These are phyloP conservation scores for Prosopocoilus inquinatus DNA, from an alignment of 2,888 invertebrate genomes.

Conservation along the genomic window DNA sequence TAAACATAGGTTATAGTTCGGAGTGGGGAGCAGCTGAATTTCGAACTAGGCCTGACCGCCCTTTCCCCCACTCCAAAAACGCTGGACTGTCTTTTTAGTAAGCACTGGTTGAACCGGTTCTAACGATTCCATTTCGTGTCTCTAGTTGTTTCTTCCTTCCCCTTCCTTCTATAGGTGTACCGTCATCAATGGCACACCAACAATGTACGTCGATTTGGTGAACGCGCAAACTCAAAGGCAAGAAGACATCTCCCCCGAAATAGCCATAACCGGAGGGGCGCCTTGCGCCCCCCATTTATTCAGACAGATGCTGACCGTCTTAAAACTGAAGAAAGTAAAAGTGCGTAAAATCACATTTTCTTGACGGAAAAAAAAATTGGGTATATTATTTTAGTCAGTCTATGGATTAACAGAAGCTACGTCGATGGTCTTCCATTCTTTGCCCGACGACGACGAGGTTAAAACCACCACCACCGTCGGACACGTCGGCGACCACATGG, in stretches of 20 bases:
- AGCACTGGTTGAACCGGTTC: no score
- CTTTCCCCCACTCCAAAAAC: no score
- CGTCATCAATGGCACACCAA: constrained; percentile 75
- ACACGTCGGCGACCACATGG: constrained; percentile 56
- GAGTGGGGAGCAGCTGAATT: no score
- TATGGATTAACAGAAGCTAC: constrained; percentile 63
- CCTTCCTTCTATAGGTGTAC: constrained; percentile 59
- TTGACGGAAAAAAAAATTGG: no score
- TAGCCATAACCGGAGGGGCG: constrained; percentile 72
- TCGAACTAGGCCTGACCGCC: no score
- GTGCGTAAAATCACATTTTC: constrained; percentile 38
- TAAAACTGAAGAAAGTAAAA: constrained; percentile 54
- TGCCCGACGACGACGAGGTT: constrained; percentile 49
- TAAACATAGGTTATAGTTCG: no score
- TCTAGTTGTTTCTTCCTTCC: no score
- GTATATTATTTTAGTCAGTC: constrained; percentile 51
- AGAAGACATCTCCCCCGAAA: constrained; percentile 51
- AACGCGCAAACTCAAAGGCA: constrained; percentile 52
- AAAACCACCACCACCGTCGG: constrained; percentile 56
- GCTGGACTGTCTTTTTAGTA: no score
- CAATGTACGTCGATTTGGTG: constrained; percentile 80
- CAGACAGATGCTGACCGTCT: constrained; percentile 51
- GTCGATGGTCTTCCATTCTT: constrained; percentile 56
- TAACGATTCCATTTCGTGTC: no score
- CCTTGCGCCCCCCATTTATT: constrained; percentile 64